Evolutionary conservation across 2,797 vertebrate species (phyloP), one percentile per base, ranked within the genome.

Genomic region (Phrynocephalus forsythii): DNA sequence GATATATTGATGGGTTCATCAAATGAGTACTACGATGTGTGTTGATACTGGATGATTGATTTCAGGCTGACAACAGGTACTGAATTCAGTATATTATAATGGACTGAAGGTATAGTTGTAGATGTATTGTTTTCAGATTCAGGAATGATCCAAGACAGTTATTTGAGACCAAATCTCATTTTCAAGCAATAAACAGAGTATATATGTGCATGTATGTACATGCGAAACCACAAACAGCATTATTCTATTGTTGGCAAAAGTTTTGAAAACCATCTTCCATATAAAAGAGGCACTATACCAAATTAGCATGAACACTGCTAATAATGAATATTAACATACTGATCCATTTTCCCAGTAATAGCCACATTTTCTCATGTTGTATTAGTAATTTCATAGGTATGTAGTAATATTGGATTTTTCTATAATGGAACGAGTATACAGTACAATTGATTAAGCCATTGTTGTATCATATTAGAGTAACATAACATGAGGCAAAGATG

Each of bases 391-490:
- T 89, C 28, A 84, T 33, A 90, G 72, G 92, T 90, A 89, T 95
- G 90, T 93, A 92, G 90, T 93, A 92, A 26, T 60, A 88, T 93
- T 94, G 94, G 76, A 89, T 90, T 94, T 9, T 5, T 86, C 60
- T 94, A 94, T 44, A 44, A 91, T 84, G 85, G 93, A 87, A 94
- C 67, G 86, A 93, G 89, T 91, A 85, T 93, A 83, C 82, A 95
- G 84, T 93, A 83, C 82, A 95, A 95, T 95, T 75, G 94, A 93
- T 94, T 91, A 63, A 89, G 71, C 52, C 92, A 93, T 95, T 95
- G 95, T 94, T 77, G 66, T 93, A 92, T 82, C 82, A 68, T 72
- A 93, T 96, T 93, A 96, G 87, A 44, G 38, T 94, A 93, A 88
- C n/a, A 88, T 87, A 89, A 56, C 52, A 92, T 87, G 87, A 93